Conservation (phyloP, 2,797 vertebrate species). For the Epinephelus malabaricus region DNA sequence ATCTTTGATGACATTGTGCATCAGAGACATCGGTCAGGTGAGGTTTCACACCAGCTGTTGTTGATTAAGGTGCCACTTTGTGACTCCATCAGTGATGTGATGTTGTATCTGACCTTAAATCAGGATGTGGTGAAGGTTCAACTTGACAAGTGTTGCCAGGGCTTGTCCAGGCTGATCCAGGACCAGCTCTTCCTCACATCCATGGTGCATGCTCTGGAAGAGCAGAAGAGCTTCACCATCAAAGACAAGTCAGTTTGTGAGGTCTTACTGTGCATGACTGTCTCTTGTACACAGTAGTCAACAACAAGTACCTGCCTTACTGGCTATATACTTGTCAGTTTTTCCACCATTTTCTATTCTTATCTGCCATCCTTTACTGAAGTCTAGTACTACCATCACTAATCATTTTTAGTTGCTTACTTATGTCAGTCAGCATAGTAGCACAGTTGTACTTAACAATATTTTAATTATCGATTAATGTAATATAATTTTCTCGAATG, state of each 20-base stretch:
- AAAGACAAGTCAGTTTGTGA: constrained; percentile 90
- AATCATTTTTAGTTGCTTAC: too few species aligned
- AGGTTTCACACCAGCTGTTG: neutral
- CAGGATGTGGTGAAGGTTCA: constrained; percentile 71
- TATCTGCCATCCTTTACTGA: neutral
- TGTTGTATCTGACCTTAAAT: constrained; percentile 38
- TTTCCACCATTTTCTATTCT: neutral
- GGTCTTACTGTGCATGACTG: neutral
- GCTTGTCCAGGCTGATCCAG: constrained; percentile 90
- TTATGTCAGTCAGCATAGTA: too few species aligned
- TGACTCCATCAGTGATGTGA: constrained; percentile 4
- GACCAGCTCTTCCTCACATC: constrained; percentile 93
- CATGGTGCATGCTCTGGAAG: constrained; percentile 94
- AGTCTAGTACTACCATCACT: too few species aligned
- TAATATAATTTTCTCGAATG: too few species aligned
- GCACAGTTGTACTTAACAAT: too few species aligned
- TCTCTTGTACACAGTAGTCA: neutral
- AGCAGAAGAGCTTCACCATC: constrained; percentile 93
- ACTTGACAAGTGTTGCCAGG: constrained; percentile 88
- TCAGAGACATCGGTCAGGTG: constrained; percentile 84
- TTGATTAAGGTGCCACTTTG: neutral
- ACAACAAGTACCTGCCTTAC: neutral
- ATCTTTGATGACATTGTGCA: constrained; percentile 63
- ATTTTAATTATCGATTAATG: too few species aligned
- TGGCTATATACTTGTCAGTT: too few species aligned